Evolutionary conservation across 2,113 vertebrate species (phyloP).

Genomic region (Malurus melanocephalus): DNA sequence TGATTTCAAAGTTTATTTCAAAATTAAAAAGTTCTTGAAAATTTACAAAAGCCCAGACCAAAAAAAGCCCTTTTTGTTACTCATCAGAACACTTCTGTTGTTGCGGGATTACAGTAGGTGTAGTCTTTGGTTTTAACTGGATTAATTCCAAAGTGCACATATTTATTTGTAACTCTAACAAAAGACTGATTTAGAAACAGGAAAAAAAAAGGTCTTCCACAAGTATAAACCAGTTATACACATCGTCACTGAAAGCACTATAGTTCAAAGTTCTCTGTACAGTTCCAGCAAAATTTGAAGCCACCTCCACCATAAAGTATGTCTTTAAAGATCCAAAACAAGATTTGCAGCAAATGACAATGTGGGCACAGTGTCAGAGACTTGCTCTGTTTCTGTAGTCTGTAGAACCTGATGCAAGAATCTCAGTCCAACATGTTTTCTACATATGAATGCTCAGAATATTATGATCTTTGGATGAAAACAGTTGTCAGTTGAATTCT

Average conservation of each 20-base stretch:
- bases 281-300: neutral
- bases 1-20: neutral
- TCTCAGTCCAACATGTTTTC: neutral
- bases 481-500: neutral
- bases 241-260: constrained; percentile 6
- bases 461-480: neutral
- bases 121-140: constrained; percentile 54
- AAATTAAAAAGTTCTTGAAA: constrained; percentile 22
- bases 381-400: neutral
- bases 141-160: neutral
- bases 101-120: neutral
- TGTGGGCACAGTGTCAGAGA: neutral
- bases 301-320: neutral
- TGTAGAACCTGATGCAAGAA: neutral
- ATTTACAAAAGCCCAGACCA: constrained; percentile 10
- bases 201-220: neutral
- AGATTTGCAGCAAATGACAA: neutral
- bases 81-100: neutral
- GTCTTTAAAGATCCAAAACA: neutral
- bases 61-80: constrained; percentile 12
- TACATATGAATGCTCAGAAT: neutral
- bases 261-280: neutral
- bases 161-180: constrained; percentile 13
- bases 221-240: constrained; percentile 1
- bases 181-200: neutral